Base-by-base conservation (phyloP, 2,888 invertebrate genomes). In the Pecten maximus region DNA sequence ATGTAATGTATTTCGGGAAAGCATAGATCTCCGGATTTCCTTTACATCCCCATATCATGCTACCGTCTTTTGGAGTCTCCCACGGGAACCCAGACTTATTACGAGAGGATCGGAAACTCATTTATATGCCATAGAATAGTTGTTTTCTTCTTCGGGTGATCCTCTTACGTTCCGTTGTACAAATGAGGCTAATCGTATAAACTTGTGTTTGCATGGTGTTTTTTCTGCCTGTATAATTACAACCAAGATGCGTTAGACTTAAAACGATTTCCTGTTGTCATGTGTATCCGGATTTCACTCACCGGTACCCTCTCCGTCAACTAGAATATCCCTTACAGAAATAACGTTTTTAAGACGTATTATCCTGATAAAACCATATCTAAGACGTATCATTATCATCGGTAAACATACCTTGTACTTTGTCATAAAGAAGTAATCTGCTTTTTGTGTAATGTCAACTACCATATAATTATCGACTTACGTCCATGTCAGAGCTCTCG, bases 61-160 rank as follows among this genome's bases (percentile, higher is more conserved):
- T 90, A 90, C 87, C 88, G 86, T 90, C 87, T 86, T 88, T 40
- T 40, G 40, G 48, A 16, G 39, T 74, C 87, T 88, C 90, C 87
- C 90, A 40, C 87, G 90, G 87, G 90, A 87, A 50, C 87, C 50
- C 48, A 48, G 40, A 48, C 40, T 90, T 88, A 90, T 90, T 90
- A 90, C 86, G 87, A 87, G 50, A 86, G 90, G 90, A 90, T 90
- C 88, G 88, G 44, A 88, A 90, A 90, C 86, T 87, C 90, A 90
- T 90, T 90, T 90, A 88, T 90, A 74, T 74, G 74, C 74, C 74
- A 74, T 74, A 74, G 74, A 74, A 74, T 74, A 35, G 35, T 74
- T 74, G 35, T 74, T 74, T 74, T 74, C 74, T 35, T 74, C 74
- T 74, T 74, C 74, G 74, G 16, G 12, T 74, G 74, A 74, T 74